phyloP scores from a whole-genome alignment of 2,888 invertebrate genomes.

The Dolichomitus sp. region DNA sequence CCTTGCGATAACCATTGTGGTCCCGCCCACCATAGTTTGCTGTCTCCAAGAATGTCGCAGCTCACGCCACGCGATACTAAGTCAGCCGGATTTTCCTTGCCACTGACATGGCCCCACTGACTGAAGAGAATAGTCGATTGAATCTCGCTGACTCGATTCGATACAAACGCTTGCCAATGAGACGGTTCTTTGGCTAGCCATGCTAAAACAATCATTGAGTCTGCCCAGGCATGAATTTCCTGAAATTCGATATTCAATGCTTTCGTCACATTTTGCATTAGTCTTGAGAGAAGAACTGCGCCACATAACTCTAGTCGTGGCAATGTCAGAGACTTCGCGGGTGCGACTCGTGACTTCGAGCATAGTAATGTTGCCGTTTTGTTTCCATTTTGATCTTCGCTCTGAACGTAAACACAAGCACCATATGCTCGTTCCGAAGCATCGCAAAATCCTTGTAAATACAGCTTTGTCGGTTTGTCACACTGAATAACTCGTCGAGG shows the following conservation, averaged over 20 bases:
- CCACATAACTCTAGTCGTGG: not conserved
- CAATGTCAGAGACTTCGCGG: not conserved
- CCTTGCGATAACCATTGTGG: not conserved
- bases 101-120: not conserved
- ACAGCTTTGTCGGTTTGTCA: not conserved
- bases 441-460: not conserved
- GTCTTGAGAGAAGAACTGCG: constrained; percentile 9
- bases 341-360: not conserved
- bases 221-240: not conserved
- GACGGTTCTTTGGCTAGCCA: not conserved
- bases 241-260: not conserved
- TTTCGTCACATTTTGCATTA: not conserved
- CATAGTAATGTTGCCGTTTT: not conserved
- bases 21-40: not conserved
- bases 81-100: constrained; percentile 10
- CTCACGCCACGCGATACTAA: constrained; percentile 3
- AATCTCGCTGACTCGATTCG: constrained; percentile 9
- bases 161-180: constrained; percentile 1
- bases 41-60: not conserved
- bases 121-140: not conserved
- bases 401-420: not conserved
- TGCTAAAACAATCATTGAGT: not conserved
- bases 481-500: not conserved
- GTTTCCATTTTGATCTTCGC: not conserved
- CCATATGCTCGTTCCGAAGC: not conserved